phyloP scores from a whole-genome alignment of 1,140 invertebrate genomes.

The Hormaphis cornu region DNA sequence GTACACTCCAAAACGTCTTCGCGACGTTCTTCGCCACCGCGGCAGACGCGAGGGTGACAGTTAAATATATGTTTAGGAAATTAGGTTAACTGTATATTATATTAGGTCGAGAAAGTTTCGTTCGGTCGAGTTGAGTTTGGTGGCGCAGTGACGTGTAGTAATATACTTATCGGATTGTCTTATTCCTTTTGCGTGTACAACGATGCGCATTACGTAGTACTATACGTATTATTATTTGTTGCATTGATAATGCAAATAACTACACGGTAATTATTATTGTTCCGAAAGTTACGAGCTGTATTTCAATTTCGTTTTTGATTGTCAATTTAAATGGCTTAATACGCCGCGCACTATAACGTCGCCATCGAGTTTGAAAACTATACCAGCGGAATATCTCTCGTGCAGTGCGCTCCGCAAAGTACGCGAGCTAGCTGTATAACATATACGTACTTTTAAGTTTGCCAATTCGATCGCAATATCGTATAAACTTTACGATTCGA shows the following conservation, averaged over 20 bases:
- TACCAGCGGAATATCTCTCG: background rate
- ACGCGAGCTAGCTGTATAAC: too few species aligned
- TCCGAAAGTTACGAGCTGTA: constrained; percentile 2
- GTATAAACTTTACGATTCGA: constrained; percentile 1
- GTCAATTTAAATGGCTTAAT: constrained; percentile 20
- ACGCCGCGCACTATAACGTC: background rate
- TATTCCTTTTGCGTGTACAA: background rate
- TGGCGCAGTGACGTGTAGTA: background rate
- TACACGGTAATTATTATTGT: constrained; percentile 20
- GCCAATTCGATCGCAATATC: background rate
- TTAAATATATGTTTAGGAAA: constrained; percentile 31
- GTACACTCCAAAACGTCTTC: background rate
- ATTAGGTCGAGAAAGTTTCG: constrained; percentile 19
- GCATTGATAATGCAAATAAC: background rate
- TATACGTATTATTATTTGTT: background rate
- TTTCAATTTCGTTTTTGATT: constrained; percentile 9
- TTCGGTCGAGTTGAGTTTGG: background rate
- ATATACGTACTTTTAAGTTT: background rate
- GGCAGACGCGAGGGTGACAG: constrained; percentile 9
- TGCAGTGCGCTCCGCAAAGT: too few species aligned
- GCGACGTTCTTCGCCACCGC: background rate
- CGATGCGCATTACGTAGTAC: background rate
- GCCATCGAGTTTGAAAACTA: background rate
- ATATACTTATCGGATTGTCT: background rate
- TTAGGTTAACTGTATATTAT: background rate